Evolutionary conservation across 2,113 vertebrate species (phyloP).

Genomic region (Hydropotes inermis): DNA sequence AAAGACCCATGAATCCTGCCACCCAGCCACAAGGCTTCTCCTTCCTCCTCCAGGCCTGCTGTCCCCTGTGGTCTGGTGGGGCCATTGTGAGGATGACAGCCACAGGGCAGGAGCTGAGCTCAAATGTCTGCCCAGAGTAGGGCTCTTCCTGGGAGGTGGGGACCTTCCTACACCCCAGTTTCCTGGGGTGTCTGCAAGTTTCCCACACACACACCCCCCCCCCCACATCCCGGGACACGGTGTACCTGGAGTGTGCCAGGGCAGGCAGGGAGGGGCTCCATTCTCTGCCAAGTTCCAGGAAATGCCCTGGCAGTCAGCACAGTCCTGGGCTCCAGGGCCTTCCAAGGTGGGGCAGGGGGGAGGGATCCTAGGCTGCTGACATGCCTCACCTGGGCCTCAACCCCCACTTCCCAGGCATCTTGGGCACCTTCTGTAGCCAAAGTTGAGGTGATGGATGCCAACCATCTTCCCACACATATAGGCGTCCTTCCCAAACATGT

Average conservation of each 20-base stretch:
- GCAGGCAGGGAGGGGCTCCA: constrained; percentile 64
- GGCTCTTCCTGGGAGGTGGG: neutral
- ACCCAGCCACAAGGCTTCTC: constrained; percentile 20
- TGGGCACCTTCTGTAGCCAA: neutral
- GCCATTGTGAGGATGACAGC: neutral
- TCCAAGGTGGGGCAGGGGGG: constrained; percentile 53
- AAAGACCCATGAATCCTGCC: constrained; percentile 16
- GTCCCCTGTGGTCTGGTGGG: neutral
- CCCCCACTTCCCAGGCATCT: neutral
- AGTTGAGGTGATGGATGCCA: neutral
- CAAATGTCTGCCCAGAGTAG: neutral
- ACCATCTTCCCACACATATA: constrained; percentile 1
- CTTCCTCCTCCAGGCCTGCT: neutral
- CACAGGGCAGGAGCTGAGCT: neutral
- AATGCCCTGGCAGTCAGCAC: constrained; percentile 61
- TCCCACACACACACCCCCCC: neutral
- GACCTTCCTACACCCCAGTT: neutral
- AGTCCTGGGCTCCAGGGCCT: constrained; percentile 49
- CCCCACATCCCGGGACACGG: constrained; percentile 32
- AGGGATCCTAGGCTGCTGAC: constrained; percentile 20
- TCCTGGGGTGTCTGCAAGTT: constrained; percentile 65
- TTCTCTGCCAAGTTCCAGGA: constrained; percentile 65
- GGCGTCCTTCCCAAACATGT: neutral
- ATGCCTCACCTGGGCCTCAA: constrained; percentile 44
- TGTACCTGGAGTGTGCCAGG: constrained; percentile 70